These are phyloP conservation scores for Aspidapion aeneum DNA, from an alignment of 2,888 invertebrate species.

Conservation along the genomic window DNA sequence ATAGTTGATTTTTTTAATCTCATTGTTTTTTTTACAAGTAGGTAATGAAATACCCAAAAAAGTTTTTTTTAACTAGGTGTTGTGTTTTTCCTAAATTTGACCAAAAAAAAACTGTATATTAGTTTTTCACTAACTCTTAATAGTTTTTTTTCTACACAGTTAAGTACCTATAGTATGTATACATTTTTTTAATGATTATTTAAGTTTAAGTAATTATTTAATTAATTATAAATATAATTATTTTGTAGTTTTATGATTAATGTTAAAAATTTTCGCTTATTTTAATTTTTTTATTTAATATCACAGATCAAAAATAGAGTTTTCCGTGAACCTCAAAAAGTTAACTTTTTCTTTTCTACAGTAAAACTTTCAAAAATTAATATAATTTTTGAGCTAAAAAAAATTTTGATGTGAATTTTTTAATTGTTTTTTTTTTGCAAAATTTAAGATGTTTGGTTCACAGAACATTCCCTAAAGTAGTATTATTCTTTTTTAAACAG, in stretches of 20 bases:
- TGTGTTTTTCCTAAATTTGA: neutral
- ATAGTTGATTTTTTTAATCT: neutral
- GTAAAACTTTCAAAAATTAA: neutral
- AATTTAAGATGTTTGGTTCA: too few species aligned
- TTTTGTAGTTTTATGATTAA: slow-evolving; percentile 3
- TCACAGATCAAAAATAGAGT: slow-evolving; percentile 24
- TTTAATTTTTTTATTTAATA: slow-evolving; percentile 25
- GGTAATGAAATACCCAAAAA: too few species aligned
- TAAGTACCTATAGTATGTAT: slow-evolving; percentile 5
- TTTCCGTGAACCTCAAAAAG: neutral
- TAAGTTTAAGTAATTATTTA: slow-evolving; percentile 14
- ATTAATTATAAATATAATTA: slow-evolving; percentile 21
- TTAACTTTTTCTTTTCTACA: too few species aligned
- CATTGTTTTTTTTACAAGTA: neutral
- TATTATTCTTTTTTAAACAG: neutral
- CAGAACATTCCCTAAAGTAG: neutral
- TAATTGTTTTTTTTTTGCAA: neutral
- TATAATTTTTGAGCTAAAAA: neutral
- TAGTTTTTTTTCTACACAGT: slow-evolving; percentile 1
- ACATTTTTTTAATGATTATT: too few species aligned
- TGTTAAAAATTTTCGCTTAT: slow-evolving; percentile 25
- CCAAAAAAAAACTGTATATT: neutral
- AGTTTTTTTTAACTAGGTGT: neutral
- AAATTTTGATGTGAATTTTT: neutral
- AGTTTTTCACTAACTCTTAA: neutral